Evolutionary conservation across 2,797 vertebrate species (phyloP).

Genomic region (Apodemus agrarius): DNA sequence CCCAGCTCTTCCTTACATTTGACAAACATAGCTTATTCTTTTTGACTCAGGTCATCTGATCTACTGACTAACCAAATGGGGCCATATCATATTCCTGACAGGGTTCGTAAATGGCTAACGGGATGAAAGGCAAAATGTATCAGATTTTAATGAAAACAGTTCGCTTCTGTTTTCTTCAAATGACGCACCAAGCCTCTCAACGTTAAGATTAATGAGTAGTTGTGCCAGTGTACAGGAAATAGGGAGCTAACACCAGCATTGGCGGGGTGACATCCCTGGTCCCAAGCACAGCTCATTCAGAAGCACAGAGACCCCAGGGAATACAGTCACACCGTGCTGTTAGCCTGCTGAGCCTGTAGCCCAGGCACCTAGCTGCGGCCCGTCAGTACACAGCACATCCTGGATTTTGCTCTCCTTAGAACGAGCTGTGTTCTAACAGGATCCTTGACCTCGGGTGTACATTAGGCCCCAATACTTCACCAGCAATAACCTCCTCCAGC

Average conservation of each 20-base stretch:
- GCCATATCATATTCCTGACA: background rate
- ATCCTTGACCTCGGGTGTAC: background rate
- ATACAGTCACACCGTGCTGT: background rate
- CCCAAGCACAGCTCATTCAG: background rate
- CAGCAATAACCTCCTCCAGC: background rate
- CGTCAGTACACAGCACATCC: background rate
- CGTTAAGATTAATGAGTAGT: background rate
- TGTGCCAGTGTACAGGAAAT: background rate
- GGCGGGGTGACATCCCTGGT: background rate
- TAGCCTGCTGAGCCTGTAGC: background rate
- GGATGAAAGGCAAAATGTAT: constrained; percentile 6
- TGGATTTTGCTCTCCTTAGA: background rate
- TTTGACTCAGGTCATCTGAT: background rate
- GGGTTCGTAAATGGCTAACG: background rate
- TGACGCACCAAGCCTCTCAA: background rate
- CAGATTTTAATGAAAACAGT: background rate
- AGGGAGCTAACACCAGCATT: background rate
- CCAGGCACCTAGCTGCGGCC: background rate
- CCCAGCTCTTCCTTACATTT: constrained; percentile 8
- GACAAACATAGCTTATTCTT: background rate
- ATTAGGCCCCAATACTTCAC: background rate
- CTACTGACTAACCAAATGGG: background rate
- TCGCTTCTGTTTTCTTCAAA: constrained; percentile 40
- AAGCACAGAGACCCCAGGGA: background rate
- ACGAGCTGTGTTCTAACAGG: background rate